Evolutionary conservation across 2,113 vertebrate species (phyloP).

Genomic region (Aegotheles bennettii): DNA sequence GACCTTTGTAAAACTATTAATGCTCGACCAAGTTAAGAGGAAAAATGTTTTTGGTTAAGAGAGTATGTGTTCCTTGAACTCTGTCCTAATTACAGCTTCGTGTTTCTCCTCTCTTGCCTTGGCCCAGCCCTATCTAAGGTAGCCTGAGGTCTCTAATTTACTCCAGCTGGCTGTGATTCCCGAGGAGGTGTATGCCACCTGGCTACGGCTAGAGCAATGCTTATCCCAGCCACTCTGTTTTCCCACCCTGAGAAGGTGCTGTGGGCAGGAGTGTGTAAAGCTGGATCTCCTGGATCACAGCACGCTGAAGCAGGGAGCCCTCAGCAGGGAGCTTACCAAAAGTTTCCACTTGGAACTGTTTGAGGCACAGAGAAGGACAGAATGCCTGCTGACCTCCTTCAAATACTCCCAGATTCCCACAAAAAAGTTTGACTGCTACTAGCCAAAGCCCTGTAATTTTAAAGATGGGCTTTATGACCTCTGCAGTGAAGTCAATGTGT

Average conservation of each 20-base stretch:
- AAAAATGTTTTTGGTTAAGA: neutral
- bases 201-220: neutral
- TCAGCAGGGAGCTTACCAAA: accelerated
- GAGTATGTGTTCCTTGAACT: neutral
- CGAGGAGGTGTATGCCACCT: neutral
- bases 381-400: neutral
- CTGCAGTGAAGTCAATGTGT: neutral
- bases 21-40: neutral
- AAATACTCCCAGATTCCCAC: accelerated
- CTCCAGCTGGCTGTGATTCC: neutral
- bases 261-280: neutral
- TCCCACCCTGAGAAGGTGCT: neutral
- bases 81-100: neutral
- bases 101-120: neutral
- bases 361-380: neutral
- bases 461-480: neutral
- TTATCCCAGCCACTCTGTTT: neutral
- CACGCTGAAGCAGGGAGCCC: accelerated
- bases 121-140: neutral
- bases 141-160: conserved; percentile 22
- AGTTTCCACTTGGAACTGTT: neutral
- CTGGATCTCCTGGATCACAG: neutral
- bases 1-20: neutral
- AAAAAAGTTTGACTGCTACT: neutral
- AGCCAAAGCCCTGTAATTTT: neutral